Percentiles rank a stretch among this genome's conserved stretches.
Evolutionary conservation across 2,113 vertebrate species (phyloP).

Genomic region (Protobothrops mucrosquamatus): DNA sequence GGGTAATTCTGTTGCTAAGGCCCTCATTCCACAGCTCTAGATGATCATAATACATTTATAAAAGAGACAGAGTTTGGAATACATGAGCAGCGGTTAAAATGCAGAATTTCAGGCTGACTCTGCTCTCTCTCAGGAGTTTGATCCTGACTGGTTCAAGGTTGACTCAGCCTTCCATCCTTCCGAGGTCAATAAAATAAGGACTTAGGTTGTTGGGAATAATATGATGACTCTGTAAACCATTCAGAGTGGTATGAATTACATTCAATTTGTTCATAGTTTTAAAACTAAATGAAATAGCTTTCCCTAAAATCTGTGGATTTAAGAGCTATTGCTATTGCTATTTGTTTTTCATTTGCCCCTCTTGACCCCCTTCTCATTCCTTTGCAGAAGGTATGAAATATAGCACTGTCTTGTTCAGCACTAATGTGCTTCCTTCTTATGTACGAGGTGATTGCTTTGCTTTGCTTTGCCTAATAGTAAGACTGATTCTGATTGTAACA

Average conservation of each 20-base stretch:
- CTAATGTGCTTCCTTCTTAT: not conserved
- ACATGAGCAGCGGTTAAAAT: not conserved
- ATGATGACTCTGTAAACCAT: not conserved
- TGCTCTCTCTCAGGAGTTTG: not conserved
- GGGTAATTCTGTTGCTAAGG: not conserved
- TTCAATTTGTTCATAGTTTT: constrained; percentile 4
- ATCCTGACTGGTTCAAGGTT: not conserved
- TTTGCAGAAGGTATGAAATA: not conserved
- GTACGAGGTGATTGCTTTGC: not conserved
- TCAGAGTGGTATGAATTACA: not conserved
- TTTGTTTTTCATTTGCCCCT: not conserved
- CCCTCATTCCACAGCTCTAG: not conserved
- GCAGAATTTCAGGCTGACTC: not conserved
- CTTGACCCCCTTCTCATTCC: not conserved
- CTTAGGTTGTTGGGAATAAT: not conserved
- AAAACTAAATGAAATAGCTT: not conserved
- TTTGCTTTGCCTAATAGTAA: not conserved
- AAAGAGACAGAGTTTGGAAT: not conserved
- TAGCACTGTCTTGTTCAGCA: not conserved
- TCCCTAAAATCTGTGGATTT: not conserved
- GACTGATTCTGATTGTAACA: not conserved
- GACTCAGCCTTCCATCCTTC: not conserved
- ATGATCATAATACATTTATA: not conserved
- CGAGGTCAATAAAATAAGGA: not conserved
- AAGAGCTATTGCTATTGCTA: not conserved